A percentile compares a stretch with the other conserved stretches of the same genome.
Conservation (phyloP, 2,888 invertebrate species). For the Gibbula magus region DNA sequence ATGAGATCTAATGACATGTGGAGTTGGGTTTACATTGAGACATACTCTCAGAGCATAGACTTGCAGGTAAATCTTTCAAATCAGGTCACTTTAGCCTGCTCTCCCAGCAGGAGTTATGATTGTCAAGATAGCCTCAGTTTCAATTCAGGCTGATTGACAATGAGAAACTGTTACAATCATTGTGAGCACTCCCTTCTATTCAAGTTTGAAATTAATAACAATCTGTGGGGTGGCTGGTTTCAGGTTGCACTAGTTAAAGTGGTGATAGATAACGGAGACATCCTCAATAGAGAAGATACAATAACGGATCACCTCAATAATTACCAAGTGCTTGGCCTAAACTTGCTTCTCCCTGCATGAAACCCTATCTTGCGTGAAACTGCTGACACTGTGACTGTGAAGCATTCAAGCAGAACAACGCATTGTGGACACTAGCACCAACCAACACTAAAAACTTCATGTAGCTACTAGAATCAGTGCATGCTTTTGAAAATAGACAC, state of each 20-base stretch:
- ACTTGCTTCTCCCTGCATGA: background rate
- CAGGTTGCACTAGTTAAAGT: constrained; percentile 4
- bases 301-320: constrained; percentile 9
- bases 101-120: background rate
- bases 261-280: constrained; percentile 15
- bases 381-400: background rate
- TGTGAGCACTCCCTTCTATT: constrained; percentile 5
- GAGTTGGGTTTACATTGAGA: too few species aligned
- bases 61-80: background rate
- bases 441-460: too few species aligned
- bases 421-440: too few species aligned
- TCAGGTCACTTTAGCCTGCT: background rate
- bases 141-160: constrained; percentile 5
- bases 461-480: too few species aligned
- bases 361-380: background rate
- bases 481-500: too few species aligned
- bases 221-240: constrained; percentile 11
- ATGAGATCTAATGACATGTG: too few species aligned
- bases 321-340: background rate
- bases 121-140: background rate
- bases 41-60: background rate
- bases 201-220: constrained; percentile 13
- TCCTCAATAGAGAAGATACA: constrained; percentile 4
- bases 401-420: too few species aligned
- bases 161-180: constrained; percentile 11